Conservation (phyloP, 2,888 invertebrate species). For the Pinctada fucata region DNA sequence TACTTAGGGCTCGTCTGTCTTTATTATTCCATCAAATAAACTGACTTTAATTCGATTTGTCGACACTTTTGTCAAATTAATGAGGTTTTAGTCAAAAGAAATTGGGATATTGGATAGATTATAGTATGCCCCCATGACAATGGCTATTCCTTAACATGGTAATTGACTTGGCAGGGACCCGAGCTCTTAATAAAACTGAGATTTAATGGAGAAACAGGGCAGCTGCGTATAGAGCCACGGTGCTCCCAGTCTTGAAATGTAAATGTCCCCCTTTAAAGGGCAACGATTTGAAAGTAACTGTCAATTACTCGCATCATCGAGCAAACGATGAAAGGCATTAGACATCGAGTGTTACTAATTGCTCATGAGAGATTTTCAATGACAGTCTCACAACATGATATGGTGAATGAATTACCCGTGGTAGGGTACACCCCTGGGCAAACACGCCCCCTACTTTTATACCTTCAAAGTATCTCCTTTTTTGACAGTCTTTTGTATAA, state of each 20-base stretch:
- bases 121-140: conserved; percentile 27
- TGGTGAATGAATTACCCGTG: neutral
- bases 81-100: conserved; percentile 42
- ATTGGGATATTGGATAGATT: conserved; percentile 42
- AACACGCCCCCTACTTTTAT: conserved; percentile 34
- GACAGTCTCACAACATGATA: conserved; percentile 12
- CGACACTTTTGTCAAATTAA: conserved; percentile 32
- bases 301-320: conserved; percentile 39
- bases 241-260: conserved; percentile 20
- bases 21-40: conserved; percentile 34
- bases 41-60: conserved; percentile 37
- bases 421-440: conserved; percentile 20
- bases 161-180: conserved; percentile 43
- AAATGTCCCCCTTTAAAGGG: conserved; percentile 25
- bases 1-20: conserved; percentile 34
- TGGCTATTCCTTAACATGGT: conserved; percentile 24
- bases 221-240: conserved; percentile 31
- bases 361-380: conserved; percentile 38
- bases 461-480: neutral
- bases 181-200: conserved; percentile 31
- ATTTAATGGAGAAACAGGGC: conserved; percentile 27
- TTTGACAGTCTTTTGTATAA: neutral
- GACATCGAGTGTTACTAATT: conserved; percentile 38
- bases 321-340: conserved; percentile 30
- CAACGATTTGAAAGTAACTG: conserved; percentile 31